Conservation (phyloP, 2,113 vertebrate species). For the Bostrychus sinensis region DNA sequence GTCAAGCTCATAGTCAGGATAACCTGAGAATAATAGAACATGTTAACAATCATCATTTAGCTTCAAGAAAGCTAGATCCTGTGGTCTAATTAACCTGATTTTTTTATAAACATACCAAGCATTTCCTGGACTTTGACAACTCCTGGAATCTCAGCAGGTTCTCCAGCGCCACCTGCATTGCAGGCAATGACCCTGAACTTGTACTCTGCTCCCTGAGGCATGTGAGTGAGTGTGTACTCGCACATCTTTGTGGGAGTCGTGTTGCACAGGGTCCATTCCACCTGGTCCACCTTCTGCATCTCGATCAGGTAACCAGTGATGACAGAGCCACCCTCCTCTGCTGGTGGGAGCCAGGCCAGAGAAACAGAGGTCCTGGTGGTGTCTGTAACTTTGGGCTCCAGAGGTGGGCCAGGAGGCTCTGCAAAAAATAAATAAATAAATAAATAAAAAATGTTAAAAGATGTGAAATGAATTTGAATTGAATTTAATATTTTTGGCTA, state of each 20-base stretch:
- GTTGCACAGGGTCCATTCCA: conserved; percentile 99
- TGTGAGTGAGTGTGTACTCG: conserved; percentile 96
- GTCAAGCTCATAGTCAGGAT: conserved; percentile 94
- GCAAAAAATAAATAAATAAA: conserved; percentile 8
- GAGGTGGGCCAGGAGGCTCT: conserved; percentile 93
- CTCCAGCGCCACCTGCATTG: conserved; percentile 93
- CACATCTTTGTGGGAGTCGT: conserved; percentile 97
- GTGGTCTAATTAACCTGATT: too few relatives aligned
- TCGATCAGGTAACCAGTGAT: conserved; percentile 95
- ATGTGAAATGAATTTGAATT: too few relatives aligned
- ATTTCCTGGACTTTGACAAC: conserved; percentile 97
- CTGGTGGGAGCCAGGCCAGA: conserved; percentile 93
- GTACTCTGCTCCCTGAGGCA: conserved; percentile 97
- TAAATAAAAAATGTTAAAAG: too few relatives aligned
- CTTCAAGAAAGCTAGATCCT: neutral
- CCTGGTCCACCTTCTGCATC: conserved; percentile 98
- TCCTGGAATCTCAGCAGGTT: conserved; percentile 94
- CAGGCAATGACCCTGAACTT: conserved; percentile 94
- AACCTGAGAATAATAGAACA: conserved; percentile 76
- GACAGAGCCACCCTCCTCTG: conserved; percentile 93
- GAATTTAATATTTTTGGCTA: neutral
- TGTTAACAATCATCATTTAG: neutral
- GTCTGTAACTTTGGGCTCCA: conserved; percentile 93
- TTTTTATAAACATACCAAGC: conserved; percentile 88
- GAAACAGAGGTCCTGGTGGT: conserved; percentile 96